Evolutionary conservation across 2,888 invertebrate species (phyloP).

Genomic region (Poecilobothrus nobilitatus): DNA sequence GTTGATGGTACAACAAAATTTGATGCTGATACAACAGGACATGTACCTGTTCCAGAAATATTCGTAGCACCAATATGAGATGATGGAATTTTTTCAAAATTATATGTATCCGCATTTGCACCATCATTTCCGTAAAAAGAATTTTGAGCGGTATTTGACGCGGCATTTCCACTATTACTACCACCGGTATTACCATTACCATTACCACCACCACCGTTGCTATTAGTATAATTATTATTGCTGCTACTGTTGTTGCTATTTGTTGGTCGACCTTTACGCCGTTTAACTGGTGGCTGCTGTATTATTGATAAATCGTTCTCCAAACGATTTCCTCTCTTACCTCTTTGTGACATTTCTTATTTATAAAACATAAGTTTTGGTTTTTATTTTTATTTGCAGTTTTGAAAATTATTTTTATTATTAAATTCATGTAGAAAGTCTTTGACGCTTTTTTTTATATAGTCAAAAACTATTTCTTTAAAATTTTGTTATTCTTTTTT

Average conservation of each 20-base stretch:
- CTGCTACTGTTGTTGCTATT: conserved; percentile 34
- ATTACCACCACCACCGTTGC: conserved; percentile 16
- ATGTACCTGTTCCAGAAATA: conserved; percentile 22
- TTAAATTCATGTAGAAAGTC: conserved; percentile 8
- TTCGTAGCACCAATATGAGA: conserved; percentile 26
- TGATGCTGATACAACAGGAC: conserved; percentile 25
- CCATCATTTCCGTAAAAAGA: not conserved
- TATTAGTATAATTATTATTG: conserved; percentile 33
- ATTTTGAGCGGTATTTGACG: conserved; percentile 14
- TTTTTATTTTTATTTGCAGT: conserved; percentile 17
- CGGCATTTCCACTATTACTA: conserved; percentile 5
- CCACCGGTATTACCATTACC: conserved; percentile 7
- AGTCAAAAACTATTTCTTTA: not conserved
- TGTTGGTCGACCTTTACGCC: conserved; percentile 64
- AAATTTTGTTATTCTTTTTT: not conserved
- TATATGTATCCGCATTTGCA: conserved; percentile 17
- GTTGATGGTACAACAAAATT: conserved; percentile 25
- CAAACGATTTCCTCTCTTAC: conserved; percentile 61
- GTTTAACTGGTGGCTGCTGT: conserved; percentile 58
- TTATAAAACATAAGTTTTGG: conserved; percentile 21
- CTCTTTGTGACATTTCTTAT: conserved; percentile 62
- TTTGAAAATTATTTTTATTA: conserved; percentile 2
- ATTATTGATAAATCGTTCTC: conserved; percentile 43
- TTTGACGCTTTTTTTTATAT: not conserved
- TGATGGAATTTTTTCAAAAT: conserved; percentile 24